These are phyloP conservation scores for Ophion slaviceki DNA, from an alignment of 2,888 invertebrate species.

Conservation along the genomic window DNA sequence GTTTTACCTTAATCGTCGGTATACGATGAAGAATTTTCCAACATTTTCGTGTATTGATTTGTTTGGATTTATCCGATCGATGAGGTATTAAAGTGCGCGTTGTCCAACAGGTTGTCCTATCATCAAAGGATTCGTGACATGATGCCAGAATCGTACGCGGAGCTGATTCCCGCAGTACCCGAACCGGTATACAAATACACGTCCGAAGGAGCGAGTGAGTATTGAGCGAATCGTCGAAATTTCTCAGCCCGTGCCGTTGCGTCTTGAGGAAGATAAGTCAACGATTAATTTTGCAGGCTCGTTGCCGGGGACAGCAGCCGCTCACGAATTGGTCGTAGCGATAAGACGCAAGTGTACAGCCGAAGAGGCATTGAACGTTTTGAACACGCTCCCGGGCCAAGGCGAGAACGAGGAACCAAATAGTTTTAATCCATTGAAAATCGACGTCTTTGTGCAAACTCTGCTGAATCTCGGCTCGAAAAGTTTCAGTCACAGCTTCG, in stretches of 20 bases:
- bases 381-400: constrained; percentile 94
- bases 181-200: constrained; percentile 96
- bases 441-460: constrained; percentile 98
- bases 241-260: background rate
- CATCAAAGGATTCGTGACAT: constrained; percentile 96
- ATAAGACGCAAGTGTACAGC: constrained; percentile 95
- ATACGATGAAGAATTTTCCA: too few species aligned
- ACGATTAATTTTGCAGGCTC: constrained; percentile 84
- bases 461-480: constrained; percentile 96
- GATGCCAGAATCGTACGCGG: constrained; percentile 93
- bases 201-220: constrained; percentile 94
- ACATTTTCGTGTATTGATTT: too few species aligned
- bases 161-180: constrained; percentile 93
- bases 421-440: constrained; percentile 95
- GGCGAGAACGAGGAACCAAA: constrained; percentile 89
- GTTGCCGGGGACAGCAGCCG: constrained; percentile 92
- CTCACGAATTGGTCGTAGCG: constrained; percentile 93
- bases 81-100: background rate
- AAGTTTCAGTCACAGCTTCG: constrained; percentile 99
- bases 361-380: constrained; percentile 94
- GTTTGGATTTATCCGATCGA: background rate
- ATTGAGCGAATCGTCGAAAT: constrained; percentile 14
- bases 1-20: too few species aligned
- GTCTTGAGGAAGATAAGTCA: background rate
- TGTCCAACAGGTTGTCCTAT: constrained; percentile 91